A percentile compares a stretch with the other conserved stretches of the same genome.
Evolutionary conservation across 2,888 invertebrate genomes (phyloP).

Genomic region (Hecatera dysodea): DNA sequence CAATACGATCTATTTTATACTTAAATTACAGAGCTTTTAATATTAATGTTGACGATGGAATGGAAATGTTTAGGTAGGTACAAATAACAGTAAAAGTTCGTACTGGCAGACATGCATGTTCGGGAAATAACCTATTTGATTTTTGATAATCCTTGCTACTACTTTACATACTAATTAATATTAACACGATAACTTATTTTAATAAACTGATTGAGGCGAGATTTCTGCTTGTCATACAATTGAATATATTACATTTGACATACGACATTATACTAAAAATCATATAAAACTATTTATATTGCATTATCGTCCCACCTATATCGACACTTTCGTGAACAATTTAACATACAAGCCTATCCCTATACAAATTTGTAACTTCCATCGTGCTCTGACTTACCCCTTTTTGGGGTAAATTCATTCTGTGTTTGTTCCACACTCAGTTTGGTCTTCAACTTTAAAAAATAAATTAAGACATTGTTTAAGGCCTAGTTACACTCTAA

Average conservation of each 20-base stretch:
- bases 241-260: conserved; percentile 36
- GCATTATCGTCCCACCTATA: conserved; percentile 88
- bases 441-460: background rate
- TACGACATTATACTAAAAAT: conserved; percentile 53
- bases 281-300: conserved; percentile 79
- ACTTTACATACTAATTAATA: background rate
- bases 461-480: background rate
- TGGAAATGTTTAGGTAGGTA: background rate
- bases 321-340: conserved; percentile 69
- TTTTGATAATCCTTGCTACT: conserved; percentile 6
- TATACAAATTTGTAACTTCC: conserved; percentile 90
- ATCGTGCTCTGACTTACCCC: conserved; percentile 89
- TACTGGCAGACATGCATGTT: background rate
- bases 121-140: conserved; percentile 1
- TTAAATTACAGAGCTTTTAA: conserved; percentile 26
- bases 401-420: conserved; percentile 74
- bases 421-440: conserved; percentile 72
- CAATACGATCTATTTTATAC: conserved; percentile 35
- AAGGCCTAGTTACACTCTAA: background rate
- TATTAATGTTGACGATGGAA: conserved; percentile 39
- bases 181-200: conserved; percentile 5
- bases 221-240: conserved; percentile 28
- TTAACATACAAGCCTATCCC: conserved; percentile 81
- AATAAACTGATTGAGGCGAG: conserved; percentile 19
- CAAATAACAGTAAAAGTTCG: conserved; percentile 1